These are phyloP conservation scores for Columba janthina DNA, from an alignment of 2,113 vertebrate genomes.

Conservation along the genomic window DNA sequence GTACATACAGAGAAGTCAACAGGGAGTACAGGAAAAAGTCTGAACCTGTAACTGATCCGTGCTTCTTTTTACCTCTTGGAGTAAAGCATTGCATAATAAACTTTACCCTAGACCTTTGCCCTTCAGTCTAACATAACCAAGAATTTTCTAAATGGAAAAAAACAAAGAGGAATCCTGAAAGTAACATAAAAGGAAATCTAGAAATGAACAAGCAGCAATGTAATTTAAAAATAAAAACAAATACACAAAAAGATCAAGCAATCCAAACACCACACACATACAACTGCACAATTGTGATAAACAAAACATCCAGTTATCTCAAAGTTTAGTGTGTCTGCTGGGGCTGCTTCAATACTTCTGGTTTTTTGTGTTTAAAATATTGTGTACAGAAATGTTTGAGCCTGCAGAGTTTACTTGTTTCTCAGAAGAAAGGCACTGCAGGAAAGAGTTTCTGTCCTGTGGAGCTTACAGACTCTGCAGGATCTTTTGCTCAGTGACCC, in stretches of 20 bases:
- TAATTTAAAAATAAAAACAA: not conserved
- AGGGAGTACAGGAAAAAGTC: not conserved
- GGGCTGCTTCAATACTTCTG: not conserved
- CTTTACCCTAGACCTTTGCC: not conserved
- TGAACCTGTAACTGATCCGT: not conserved
- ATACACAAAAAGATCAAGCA: not conserved
- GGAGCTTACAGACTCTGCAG: constrained; percentile 23
- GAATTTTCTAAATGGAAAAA: not conserved
- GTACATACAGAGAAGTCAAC: not conserved
- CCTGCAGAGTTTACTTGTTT: constrained; percentile 53
- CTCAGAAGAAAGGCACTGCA: constrained; percentile 57
- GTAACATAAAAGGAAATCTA: not conserved
- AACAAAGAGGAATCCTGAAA: not conserved
- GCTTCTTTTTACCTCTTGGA: not conserved
- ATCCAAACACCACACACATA: not conserved
- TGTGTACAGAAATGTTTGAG: constrained; percentile 16
- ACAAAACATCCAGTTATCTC: not conserved
- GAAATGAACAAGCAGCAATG: not conserved
- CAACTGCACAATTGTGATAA: not conserved
- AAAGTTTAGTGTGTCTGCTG: accelerated
- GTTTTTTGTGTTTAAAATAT: not conserved
- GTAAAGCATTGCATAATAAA: not conserved
- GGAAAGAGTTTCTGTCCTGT: constrained; percentile 41
- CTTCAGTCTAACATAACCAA: not conserved
- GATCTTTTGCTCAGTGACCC: constrained; percentile 53